Base-by-base conservation (phyloP, 2,888 invertebrate genomes). In the Macrosoma leucophasiata region DNA sequence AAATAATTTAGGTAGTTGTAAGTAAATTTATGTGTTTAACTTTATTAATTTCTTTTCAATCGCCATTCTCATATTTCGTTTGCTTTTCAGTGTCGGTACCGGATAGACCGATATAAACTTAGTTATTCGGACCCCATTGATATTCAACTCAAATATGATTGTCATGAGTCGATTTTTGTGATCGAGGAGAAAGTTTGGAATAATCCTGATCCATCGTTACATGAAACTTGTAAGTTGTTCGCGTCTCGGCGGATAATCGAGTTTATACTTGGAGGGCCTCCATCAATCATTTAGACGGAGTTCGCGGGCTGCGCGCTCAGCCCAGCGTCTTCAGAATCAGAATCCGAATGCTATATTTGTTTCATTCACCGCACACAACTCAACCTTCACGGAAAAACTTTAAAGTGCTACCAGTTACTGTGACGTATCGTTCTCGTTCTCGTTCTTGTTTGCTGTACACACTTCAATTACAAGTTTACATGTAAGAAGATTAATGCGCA, bases 191-290 rank as follows among this genome's bases (percentile, higher is more conserved):
- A 81, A 79, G 69, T 81, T 77, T 69, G 63, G 58, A 73, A 75
- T 81, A 84, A 79, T 81, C 78, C 73, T 75, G 81, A 81, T 82
- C 81, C 82, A 79, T 82, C 81, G 81, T 81, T 78, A 84, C 77
- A 82, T 75, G 82, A 82, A 84, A 84, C 72, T 82, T 81, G 81
- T 76, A 76, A 81, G 82, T 82, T 81, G 81, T 82, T 81, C 82
- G 71, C 79, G 82, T 79, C 81, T 77, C 77, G 64, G 64, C 75
- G 81, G 82, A 84, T 84, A 84, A 84, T 84, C 82, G 82, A 84
- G 82, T 84, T 84, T 84, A 77, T 82, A 77, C 82, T 84, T 82
- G 77, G 70, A 73, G 73, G 72, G 64, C 71, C 68, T 69, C 77
- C 82, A 84, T 84, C 82, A 82, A 84, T 84, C 82, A 84, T 84